phyloP scores from a whole-genome alignment of 2,113 vertebrate genomes.

The Peromyscus polionotus region DNA sequence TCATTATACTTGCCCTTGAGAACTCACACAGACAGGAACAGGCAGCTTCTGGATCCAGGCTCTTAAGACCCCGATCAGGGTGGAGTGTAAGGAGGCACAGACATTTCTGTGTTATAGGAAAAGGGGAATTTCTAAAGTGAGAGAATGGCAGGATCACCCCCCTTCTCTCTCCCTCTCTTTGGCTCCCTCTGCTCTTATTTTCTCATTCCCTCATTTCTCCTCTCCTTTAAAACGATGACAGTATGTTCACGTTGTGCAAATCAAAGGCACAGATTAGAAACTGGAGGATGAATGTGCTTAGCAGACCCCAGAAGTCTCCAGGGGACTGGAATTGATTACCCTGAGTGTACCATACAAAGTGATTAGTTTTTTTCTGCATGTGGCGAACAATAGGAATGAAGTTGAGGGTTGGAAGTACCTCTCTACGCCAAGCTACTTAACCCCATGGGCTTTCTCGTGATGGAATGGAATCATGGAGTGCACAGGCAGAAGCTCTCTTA shows the following conservation, averaged over 20 bases:
- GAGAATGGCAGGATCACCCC: background rate
- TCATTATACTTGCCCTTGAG: conserved; percentile 41
- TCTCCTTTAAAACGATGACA: conserved; percentile 64
- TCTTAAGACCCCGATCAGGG: background rate
- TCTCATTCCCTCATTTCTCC: conserved; percentile 52
- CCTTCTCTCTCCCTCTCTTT: background rate
- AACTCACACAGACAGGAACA: background rate
- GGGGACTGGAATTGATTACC: conserved; percentile 67
- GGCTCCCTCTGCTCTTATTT: conserved; percentile 46
- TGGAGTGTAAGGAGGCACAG: background rate
- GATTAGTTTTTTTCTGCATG: conserved; percentile 61
- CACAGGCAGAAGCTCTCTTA: background rate
- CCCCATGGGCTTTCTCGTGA: conserved; percentile 4
- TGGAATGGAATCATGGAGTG: background rate
- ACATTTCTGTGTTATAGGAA: background rate
- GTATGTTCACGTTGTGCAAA: conserved; percentile 72
- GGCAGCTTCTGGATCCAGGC: background rate
- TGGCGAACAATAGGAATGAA: conserved; percentile 34
- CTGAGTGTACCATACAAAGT: conserved; percentile 60
- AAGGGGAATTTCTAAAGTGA: background rate
- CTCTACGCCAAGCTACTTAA: background rate
- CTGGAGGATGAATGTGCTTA: conserved; percentile 60
- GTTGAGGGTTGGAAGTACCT: conserved; percentile 1
- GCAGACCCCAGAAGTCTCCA: conserved; percentile 68
- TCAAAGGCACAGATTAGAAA: conserved; percentile 75